Evolutionary conservation across 2,113 vertebrate genomes (phyloP).

Genomic region (Connochaetes taurinus): DNA sequence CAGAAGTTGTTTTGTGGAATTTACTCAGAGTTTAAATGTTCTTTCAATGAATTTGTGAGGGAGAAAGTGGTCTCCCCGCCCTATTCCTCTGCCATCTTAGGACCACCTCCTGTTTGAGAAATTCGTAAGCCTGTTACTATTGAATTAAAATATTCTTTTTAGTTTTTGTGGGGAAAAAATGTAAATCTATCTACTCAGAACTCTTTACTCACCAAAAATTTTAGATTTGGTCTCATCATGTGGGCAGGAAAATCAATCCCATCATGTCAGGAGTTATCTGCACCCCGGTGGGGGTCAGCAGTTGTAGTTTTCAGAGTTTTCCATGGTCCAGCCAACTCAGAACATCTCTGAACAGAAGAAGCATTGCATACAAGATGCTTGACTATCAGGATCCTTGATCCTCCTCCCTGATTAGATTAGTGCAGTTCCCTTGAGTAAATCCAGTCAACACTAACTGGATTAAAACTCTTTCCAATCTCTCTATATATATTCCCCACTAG

Average conservation of each 20-base stretch:
- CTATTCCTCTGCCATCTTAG: too few relatives aligned
- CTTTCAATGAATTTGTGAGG: too few relatives aligned
- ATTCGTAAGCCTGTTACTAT: neutral
- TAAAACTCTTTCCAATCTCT: neutral
- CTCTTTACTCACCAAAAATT: neutral
- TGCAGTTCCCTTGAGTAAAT: neutral
- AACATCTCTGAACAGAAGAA: neutral
- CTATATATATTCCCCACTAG: neutral
- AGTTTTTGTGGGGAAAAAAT: neutral
- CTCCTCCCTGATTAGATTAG: neutral
- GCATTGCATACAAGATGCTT: neutral
- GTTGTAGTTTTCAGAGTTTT: neutral
- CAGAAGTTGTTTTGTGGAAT: too few relatives aligned
- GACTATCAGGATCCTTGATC: neutral
- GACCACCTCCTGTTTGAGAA: neutral
- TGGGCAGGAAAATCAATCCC: neutral
- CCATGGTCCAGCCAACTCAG: neutral
- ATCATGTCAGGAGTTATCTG: neutral
- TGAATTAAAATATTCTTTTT: neutral
- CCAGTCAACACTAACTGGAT: neutral
- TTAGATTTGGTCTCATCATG: neutral
- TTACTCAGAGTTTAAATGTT: too few relatives aligned
- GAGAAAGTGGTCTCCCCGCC: too few relatives aligned
- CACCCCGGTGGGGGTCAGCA: rapidly evolving
- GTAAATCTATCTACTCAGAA: neutral